Evolutionary conservation across 2,797 vertebrate genomes (phyloP).

Genomic region (Sus cebifrons): DNA sequence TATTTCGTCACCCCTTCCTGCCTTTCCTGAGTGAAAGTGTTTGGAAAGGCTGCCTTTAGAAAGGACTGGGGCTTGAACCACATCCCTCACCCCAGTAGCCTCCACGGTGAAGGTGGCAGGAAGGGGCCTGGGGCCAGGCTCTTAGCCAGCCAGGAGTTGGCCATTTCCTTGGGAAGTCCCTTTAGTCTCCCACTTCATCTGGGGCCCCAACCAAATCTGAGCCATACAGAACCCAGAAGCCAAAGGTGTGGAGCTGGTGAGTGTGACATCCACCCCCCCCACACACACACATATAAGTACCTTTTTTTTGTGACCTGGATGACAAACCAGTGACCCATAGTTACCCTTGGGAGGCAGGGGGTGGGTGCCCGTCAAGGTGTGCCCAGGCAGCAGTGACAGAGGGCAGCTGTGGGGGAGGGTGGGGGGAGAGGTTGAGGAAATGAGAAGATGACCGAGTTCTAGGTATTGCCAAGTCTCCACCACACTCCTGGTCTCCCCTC

Average conservation of each 20-base stretch:
- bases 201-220: not conserved
- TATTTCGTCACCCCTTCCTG: not conserved
- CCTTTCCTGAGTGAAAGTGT: not conserved
- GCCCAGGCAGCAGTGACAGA: not conserved
- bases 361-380: not conserved
- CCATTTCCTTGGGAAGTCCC: not conserved
- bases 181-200: not conserved
- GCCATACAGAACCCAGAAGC: not conserved
- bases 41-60: not conserved
- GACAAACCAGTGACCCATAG: not conserved
- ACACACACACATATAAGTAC: not conserved
- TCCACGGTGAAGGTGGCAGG: not conserved
- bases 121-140: not conserved
- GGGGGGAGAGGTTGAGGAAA: not conserved
- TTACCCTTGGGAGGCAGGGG: not conserved
- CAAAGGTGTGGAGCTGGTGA: not conserved
- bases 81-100: not conserved
- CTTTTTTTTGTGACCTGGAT: conserved; percentile 25
- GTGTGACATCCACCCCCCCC: not conserved
- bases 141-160: not conserved
- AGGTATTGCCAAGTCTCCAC: not conserved
- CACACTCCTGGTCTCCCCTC: not conserved
- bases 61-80: not conserved
- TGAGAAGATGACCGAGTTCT: not conserved
- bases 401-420: not conserved